A percentile compares a stretch with the other conserved stretches of the same genome.
Conservation (phyloP, 2,888 invertebrate species). For the Steinernema scapterisci region DNA sequence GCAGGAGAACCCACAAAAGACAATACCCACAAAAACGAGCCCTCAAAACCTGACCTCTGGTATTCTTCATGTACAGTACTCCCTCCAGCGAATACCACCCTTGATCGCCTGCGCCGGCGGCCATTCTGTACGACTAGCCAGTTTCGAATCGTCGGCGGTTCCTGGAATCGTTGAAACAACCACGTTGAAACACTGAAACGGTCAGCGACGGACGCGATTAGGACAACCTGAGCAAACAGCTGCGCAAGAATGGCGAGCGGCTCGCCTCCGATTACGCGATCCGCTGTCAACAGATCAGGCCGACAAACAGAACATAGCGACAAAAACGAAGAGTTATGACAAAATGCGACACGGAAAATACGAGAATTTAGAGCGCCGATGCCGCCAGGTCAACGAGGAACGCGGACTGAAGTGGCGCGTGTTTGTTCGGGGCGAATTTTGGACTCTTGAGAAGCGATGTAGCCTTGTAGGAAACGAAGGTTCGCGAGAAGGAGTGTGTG, state of each 20-base stretch:
- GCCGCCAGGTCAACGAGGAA: background rate
- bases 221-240: background rate
- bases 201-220: background rate
- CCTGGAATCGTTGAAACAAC: background rate
- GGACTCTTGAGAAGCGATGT: constrained; percentile 18
- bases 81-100: constrained; percentile 60
- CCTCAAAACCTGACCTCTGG: constrained; percentile 39
- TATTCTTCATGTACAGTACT: constrained; percentile 54
- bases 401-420: background rate
- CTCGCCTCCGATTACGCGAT: background rate
- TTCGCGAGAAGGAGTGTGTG: background rate
- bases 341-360: background rate
- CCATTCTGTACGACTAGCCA: constrained; percentile 5
- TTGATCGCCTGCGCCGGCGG: constrained; percentile 32
- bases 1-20: background rate
- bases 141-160: background rate
- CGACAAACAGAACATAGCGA: too few species aligned
- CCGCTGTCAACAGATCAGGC: too few species aligned
- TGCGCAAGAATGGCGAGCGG: background rate
- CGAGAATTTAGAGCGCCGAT: constrained; percentile 8
- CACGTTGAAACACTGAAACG: constrained; percentile 17
- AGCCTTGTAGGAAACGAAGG: background rate
- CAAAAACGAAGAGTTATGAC: background rate
- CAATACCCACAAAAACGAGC: background rate
- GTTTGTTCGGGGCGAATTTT: background rate